These are phyloP conservation scores for Etia nguti DNA, from an alignment of 2,113 vertebrate species.

Conservation along the genomic window DNA sequence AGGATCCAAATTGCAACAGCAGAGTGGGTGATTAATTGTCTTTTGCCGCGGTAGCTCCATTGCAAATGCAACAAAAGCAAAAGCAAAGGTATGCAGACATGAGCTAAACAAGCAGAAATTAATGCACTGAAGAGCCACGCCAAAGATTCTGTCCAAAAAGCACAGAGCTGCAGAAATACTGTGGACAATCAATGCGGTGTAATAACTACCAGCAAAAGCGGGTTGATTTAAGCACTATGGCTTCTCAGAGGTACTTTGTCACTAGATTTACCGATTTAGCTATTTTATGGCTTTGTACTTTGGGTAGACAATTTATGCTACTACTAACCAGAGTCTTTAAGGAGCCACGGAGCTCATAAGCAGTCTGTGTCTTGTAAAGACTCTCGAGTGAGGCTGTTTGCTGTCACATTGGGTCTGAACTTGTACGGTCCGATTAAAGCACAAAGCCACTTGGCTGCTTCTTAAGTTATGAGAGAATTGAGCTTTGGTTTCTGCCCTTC, in stretches of 20 bases:
- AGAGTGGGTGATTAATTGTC: conserved; percentile 28
- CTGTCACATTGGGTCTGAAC: background rate
- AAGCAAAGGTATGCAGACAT: background rate
- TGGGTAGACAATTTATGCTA: background rate
- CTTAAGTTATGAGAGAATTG: background rate
- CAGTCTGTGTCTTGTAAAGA: background rate
- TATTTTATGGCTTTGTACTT: background rate
- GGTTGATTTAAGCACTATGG: conserved; percentile 15
- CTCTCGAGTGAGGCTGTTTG: background rate
- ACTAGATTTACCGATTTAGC: background rate
- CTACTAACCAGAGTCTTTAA: background rate
- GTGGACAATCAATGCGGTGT: conserved; percentile 28
- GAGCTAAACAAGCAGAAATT: conserved; percentile 46
- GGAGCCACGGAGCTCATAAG: background rate
- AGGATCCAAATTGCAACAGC: background rate
- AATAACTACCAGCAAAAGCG: background rate
- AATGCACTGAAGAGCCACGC: conserved; percentile 6
- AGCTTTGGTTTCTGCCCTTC: background rate
- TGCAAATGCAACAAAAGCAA: conserved; percentile 36
- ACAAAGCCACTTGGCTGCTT: background rate
- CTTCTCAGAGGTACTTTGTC: conserved; percentile 3
- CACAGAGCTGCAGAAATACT: conserved; percentile 20
- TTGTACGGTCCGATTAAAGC: background rate
- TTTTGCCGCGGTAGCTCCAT: background rate
- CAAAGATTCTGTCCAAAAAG: conserved; percentile 32